Percentiles rank a stretch among this genome's conserved stretches.
Evolutionary conservation across 2,113 vertebrate genomes (phyloP).

Genomic region (Dendropsophus ebraccatus): DNA sequence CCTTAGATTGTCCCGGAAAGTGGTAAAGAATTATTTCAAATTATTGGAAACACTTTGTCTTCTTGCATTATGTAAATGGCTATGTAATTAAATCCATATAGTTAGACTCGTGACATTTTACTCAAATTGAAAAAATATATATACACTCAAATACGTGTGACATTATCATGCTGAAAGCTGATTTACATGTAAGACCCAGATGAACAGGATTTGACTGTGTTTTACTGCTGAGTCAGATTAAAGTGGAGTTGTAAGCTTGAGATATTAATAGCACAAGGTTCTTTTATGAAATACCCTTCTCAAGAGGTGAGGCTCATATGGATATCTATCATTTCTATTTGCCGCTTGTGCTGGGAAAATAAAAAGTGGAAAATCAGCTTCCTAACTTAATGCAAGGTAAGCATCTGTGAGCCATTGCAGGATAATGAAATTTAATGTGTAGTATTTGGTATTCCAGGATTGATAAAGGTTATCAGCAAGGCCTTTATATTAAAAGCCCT

Average conservation of each 20-base stretch:
- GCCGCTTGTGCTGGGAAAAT: slow-evolving; percentile 11
- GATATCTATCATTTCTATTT: slow-evolving; percentile 38
- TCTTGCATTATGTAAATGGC: background rate
- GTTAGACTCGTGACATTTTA: background rate
- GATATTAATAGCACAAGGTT: slow-evolving; percentile 22
- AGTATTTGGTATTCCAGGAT: slow-evolving; percentile 75
- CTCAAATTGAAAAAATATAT: background rate
- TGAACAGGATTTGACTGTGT: slow-evolving; percentile 17
- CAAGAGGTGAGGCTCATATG: background rate
- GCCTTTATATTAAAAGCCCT: slow-evolving; percentile 78
- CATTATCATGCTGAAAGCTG: background rate
- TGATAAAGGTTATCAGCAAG: slow-evolving; percentile 89
- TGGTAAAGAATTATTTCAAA: background rate
- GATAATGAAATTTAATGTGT: slow-evolving; percentile 77
- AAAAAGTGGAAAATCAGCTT: slow-evolving; percentile 33
- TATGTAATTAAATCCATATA: background rate
- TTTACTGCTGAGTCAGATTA: slow-evolving; percentile 38
- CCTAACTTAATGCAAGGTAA: slow-evolving; percentile 63
- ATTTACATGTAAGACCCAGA: background rate
- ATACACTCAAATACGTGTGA: background rate
- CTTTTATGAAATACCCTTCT: slow-evolving; percentile 35
- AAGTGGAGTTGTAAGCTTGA: background rate
- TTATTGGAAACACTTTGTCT: background rate
- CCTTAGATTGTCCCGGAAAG: background rate
- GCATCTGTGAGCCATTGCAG: slow-evolving; percentile 67